Base-by-base conservation (phyloP, 2,888 invertebrate genomes). In the Thecocarcelia acutangulata region DNA sequence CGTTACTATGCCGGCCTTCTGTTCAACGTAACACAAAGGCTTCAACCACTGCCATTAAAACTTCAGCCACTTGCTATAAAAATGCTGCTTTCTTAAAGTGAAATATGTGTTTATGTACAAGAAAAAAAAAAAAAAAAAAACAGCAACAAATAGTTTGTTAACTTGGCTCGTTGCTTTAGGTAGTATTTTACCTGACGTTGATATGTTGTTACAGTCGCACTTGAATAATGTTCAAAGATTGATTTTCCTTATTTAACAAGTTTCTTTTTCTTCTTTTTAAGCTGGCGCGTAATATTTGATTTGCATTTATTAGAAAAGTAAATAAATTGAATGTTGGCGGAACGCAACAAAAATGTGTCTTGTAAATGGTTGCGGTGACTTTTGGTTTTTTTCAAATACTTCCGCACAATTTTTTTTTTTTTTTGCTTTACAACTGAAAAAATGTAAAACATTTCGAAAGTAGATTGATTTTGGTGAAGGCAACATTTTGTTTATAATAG, bases 221-320 rank as follows among this genome's bases (percentile, higher is more conserved):
- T 77, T 81, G 81, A 77, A 73, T 73, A 81, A 77, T 77, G 73
- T 77, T 69, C 56, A 58, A 64, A 58, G 81, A 74, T 81, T 77
- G 81, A 81, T 81, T 81, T 77, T 77, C 33, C 64, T n/a, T 17
- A 61, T 80, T 81, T 77, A 81, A 77, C 81, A 64, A 72, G 73
- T 74, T 81, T 80, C 50, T 33, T 33, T 33, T 9, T 24, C 24
- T 24, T 24, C 5, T 24, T 33, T 33, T 64, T 56, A 70, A 72
- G 54, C 73, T 73, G 76, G 73, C 68, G 73, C 73, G 73, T 77
- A 81, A 74, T 77, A 81, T 81, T 77, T 69, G 56, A 81, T 77
- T 81, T 81, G 81, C 77, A 81, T 81, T 80, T 76, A 72, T 80
- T 81, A 58, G 73, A 73, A 74, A 73, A 61, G 50, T 77, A 77